phyloP scores from a whole-genome alignment of 2,888 invertebrate species.

The Drymonia ruficornis region DNA sequence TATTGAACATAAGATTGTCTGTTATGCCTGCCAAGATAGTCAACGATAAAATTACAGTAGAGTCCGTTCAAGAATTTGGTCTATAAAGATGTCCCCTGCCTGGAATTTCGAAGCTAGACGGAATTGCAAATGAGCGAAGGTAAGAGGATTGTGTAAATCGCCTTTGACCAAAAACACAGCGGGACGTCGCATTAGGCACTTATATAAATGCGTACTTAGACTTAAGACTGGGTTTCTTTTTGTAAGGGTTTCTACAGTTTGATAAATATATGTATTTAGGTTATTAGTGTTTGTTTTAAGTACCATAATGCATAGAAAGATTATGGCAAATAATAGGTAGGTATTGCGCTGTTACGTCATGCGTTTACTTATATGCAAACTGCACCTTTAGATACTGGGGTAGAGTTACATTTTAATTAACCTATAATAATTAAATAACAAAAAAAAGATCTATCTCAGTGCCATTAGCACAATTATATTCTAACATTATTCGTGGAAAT shows the following conservation, averaged over 20 bases:
- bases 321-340: no score
- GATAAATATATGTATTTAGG: not conserved
- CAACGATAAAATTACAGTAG: not conserved
- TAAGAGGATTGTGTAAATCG: constrained; percentile 16
- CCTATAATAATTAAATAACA: no score
- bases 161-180: constrained; percentile 12
- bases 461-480: no score
- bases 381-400: no score
- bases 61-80: not conserved
- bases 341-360: no score
- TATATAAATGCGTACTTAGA: not conserved
- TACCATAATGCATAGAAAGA: no score
- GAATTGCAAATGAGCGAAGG: constrained; percentile 13
- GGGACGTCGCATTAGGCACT: not conserved
- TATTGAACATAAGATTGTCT: no score
- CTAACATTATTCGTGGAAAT: no score
- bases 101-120: constrained; percentile 6
- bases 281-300: no score
- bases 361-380: no score
- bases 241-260: not conserved
- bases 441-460: not conserved
- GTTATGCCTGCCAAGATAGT: not conserved
- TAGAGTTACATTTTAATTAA: no score
- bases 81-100: not conserved
- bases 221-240: not conserved